phyloP scores from a whole-genome alignment of 53 echinoderm and acorn worm species.

The Hippasteria phrygiana region DNA sequence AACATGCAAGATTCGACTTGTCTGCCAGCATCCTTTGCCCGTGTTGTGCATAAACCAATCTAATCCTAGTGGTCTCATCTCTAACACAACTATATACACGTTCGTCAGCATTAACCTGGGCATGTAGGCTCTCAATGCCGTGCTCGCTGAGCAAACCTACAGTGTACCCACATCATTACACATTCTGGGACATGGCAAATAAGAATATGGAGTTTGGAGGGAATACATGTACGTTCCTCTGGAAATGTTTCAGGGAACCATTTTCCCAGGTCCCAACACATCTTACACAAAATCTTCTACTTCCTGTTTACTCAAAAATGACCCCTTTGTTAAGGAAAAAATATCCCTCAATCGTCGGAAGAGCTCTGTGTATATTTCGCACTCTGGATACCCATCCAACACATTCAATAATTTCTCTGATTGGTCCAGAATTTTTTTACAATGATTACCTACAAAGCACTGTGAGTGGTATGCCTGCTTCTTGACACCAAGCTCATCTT shows the following conservation, averaged over 20 bases:
- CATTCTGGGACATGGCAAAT: constrained; percentile 48
- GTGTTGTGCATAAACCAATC: constrained; percentile 2
- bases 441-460: constrained; percentile 68
- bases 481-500: constrained; percentile 43
- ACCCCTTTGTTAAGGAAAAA: not conserved
- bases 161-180: constrained; percentile 26
- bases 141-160: constrained; percentile 45
- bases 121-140: constrained; percentile 53
- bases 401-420: not conserved
- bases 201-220: constrained; percentile 38
- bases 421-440: constrained; percentile 41
- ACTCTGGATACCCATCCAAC: not conserved
- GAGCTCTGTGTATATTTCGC: not conserved
- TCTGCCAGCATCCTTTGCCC: constrained; percentile 22
- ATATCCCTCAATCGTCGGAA: constrained; percentile 3
- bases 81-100: constrained; percentile 27
- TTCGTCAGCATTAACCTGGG: constrained; percentile 49
- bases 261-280: constrained; percentile 61
- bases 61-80: not conserved
- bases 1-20: not conserved
- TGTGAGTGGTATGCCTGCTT: constrained; percentile 64
- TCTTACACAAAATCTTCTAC: constrained; percentile 16
- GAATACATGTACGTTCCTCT: not conserved
- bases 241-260: constrained; percentile 65
- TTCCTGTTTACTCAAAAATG: not conserved